Evolutionary conservation across 2,797 vertebrate genomes (phyloP).

Genomic region (Cryptoblepharus egeriae): DNA sequence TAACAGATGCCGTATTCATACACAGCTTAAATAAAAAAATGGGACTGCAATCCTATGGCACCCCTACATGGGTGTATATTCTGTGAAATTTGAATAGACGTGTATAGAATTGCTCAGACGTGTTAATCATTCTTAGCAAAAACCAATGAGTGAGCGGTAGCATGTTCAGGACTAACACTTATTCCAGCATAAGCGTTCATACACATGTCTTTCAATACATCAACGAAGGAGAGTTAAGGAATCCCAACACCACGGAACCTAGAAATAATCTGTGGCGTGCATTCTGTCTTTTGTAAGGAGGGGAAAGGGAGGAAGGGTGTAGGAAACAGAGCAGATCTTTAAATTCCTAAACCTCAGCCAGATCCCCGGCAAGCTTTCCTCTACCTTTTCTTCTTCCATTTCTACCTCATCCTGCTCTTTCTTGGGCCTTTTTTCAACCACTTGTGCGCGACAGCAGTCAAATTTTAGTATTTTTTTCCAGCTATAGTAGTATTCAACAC

Average conservation of each 20-base stretch:
- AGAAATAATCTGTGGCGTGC: not conserved
- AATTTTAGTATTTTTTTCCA: slow-evolving; percentile 79
- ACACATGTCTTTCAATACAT: not conserved
- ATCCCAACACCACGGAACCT: too few relatives aligned
- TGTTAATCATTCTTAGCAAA: not conserved
- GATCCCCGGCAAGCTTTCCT: not conserved
- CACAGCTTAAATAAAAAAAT: not conserved
- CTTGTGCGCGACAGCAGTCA: slow-evolving; percentile 47
- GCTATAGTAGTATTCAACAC: slow-evolving; percentile 82
- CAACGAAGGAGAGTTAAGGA: not conserved
- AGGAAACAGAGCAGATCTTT: not conserved
- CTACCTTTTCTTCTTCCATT: slow-evolving; percentile 66
- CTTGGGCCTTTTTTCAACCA: slow-evolving; percentile 59
- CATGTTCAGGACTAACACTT: not conserved
- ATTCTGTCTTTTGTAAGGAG: not conserved
- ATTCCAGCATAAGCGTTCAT: not conserved
- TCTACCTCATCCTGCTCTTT: slow-evolving; percentile 54
- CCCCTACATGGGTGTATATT: too few relatives aligned
- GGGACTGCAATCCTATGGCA: not conserved
- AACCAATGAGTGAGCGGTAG: not conserved
- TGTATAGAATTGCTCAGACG: too few relatives aligned
- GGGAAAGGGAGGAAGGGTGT: not conserved
- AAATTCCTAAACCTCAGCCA: not conserved
- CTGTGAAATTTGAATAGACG: too few relatives aligned
- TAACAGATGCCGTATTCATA: not conserved